A percentile compares a stretch with the other conserved stretches of the same genome.
Evolutionary conservation across 1,140 invertebrate species (phyloP).

Genomic region (Uloborus diversus): DNA sequence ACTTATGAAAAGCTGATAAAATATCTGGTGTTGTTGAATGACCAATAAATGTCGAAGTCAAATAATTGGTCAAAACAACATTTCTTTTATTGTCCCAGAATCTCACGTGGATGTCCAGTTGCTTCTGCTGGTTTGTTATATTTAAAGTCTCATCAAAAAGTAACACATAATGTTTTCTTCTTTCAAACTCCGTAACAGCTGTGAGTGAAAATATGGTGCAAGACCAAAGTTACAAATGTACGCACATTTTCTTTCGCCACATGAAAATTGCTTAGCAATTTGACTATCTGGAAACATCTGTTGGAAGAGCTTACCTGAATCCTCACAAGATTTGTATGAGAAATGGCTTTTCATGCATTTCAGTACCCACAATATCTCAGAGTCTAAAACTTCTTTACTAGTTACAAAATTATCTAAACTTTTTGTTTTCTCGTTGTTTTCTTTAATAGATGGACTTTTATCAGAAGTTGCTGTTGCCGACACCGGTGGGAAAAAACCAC

Average conservation of each 20-base stretch:
- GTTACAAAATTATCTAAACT: too few relatives aligned
- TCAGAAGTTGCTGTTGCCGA: too few relatives aligned
- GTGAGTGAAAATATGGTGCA: background rate
- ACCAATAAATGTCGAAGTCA: conserved; percentile 2
- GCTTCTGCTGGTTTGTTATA: background rate
- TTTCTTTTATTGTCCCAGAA: background rate
- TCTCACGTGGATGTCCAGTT: conserved; percentile 7
- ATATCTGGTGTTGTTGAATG: background rate
- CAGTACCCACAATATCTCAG: too few relatives aligned
- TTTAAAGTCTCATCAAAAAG: background rate
- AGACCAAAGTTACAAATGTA: conserved; percentile 4
- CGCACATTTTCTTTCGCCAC: conserved; percentile 2
- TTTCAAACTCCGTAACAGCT: background rate
- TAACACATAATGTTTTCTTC: background rate
- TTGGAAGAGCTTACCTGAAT: too few relatives aligned
- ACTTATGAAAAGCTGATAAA: background rate
- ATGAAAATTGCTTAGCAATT: background rate
- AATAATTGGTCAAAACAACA: background rate
- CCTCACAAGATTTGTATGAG: too few relatives aligned
- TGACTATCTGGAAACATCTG: background rate
- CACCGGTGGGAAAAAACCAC: too few relatives aligned
- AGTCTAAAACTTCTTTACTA: too few relatives aligned
- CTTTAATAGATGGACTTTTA: too few relatives aligned
- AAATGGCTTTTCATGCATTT: too few relatives aligned
- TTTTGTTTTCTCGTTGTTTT: too few relatives aligned